Conservation (phyloP, 2,888 invertebrate species). For the Andrena hattorfiana region DNA sequence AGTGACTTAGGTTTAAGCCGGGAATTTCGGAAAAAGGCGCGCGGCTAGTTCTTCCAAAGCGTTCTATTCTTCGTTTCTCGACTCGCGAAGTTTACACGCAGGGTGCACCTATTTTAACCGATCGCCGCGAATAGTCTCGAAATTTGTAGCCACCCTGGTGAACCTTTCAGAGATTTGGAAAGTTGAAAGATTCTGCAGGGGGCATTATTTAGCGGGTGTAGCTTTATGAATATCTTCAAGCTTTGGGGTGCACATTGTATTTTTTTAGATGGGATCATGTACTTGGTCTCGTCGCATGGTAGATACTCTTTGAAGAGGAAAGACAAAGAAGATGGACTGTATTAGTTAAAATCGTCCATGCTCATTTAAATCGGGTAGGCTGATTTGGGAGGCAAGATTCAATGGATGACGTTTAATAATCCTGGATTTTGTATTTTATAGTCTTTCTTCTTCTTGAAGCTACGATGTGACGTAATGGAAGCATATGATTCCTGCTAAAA, state of each 20-base stretch:
- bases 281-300: no score
- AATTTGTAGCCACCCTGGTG: not conserved
- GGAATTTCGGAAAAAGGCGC: conserved; percentile 34
- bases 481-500: no score
- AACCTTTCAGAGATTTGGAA: not conserved
- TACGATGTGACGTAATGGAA: no score
- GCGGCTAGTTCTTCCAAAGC: conserved; percentile 47
- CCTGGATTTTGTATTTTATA: no score
- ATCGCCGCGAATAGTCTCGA: not conserved
- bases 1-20: conserved; percentile 66
- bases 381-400: no score
- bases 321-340: not conserved
- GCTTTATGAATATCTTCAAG: not conserved
- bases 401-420: no score
- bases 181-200: not conserved
- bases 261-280: not conserved
- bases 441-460: no score
- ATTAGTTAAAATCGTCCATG: no score
- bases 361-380: no score
- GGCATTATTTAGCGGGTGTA: not conserved
- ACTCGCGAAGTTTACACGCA: conserved; percentile 40
- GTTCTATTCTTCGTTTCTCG: conserved; percentile 32
- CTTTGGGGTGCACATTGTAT: not conserved
- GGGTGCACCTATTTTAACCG: conserved; percentile 19
- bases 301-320: not conserved